Base-by-base conservation (phyloP, 2,888 invertebrate species). In the Sesia bembeciformis region DNA sequence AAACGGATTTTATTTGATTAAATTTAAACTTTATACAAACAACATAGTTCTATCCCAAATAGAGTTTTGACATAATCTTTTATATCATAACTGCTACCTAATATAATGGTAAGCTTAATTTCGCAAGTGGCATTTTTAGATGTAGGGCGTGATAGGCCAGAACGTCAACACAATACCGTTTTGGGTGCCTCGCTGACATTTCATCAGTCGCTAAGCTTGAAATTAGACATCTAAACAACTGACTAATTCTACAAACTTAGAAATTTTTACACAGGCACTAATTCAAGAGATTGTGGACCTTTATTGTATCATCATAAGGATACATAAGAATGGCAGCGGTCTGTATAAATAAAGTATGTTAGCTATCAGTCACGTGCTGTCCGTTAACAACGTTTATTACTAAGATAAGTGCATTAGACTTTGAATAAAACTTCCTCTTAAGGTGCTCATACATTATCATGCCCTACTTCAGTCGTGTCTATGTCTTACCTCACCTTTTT, bases 71-170 rank as follows among this genome's bases (percentile, higher is more conserved):
- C 23, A 23, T 23, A 23, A 23, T 23, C 23, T 23, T 23, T 23
- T 23, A 23, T 23, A 23, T 23, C 23, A 23, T 23, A 23, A 23
- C 23, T 23, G 23, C 23, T 23, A 23, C 23, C 23, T 23, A 23
- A 23, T 23, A 50, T 50, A 50, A 3, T 39, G 23, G 0, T 8
- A 40, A 55, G 53, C 51, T 51, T 54, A 56, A 57, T 57, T 58
- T 57, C 46, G 51, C 55, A 57, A 40, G 7, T 38, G 51, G 42
- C 57, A 56, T 57, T 57, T 57, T 53, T 55, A 58, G 52, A 60
- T 60, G 39, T 41, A 53, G 56, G 42, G 40, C 51, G 4, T n/a
- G 56, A 54, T 60, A 53, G 52, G 49, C 53, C 52, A 54, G 43
- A 5, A 7, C 39, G 52, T 39, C 52, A 7, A 52, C 52, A 52